Evolutionary conservation across 2,888 invertebrate genomes (phyloP).

Genomic region (Tiliacea aurago): DNA sequence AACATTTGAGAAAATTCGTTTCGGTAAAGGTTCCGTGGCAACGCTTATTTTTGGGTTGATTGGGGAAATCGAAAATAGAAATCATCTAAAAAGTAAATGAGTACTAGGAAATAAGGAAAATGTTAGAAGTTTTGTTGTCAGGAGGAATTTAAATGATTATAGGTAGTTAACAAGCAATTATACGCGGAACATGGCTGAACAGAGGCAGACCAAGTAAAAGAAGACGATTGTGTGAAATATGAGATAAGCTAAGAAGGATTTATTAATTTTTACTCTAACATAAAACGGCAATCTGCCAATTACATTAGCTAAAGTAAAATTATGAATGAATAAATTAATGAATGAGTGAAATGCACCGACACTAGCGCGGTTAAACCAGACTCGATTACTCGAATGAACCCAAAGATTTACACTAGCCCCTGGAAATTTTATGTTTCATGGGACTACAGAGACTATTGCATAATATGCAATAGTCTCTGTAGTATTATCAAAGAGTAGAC

Average conservation of each 20-base stretch:
- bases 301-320: not conserved
- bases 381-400: too few relatives aligned
- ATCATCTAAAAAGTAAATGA: constrained; percentile 2
- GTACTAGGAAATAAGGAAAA: not conserved
- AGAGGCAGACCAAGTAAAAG: not conserved
- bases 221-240: not conserved
- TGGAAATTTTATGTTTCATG: too few relatives aligned
- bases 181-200: not conserved
- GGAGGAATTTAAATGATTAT: not conserved
- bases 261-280: not conserved
- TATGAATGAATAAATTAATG: too few relatives aligned
- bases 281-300: not conserved
- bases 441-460: too few relatives aligned
- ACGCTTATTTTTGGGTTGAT: constrained; percentile 35
- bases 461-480: too few relatives aligned
- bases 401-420: too few relatives aligned
- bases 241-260: not conserved
- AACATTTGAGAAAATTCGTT: constrained; percentile 64
- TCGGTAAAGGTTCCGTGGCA: constrained; percentile 59
- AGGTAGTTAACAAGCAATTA: not conserved
- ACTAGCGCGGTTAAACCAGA: too few relatives aligned
- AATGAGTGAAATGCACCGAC: too few relatives aligned
- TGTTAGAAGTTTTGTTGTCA: not conserved
- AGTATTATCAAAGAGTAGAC: too few relatives aligned
- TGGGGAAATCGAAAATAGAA: constrained; percentile 21